phyloP scores from a whole-genome alignment of 2,113 vertebrate species.

The Oxyruncus cristatus region DNA sequence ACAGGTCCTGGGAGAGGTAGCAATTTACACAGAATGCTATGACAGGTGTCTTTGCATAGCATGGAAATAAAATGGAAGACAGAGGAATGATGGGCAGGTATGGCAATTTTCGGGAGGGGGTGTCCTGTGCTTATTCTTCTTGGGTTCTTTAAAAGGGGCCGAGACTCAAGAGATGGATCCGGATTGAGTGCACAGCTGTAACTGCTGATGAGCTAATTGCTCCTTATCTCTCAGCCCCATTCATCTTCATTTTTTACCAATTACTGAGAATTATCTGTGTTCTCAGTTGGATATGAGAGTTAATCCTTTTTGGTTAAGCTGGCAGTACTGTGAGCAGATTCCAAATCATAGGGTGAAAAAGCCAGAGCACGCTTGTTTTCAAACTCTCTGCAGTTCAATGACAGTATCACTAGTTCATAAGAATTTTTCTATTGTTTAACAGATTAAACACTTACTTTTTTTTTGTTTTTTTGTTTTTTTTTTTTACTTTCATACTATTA shows the following conservation, averaged over 20 bases:
- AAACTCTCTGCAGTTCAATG: conserved; percentile 84
- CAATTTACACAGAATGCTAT: conserved; percentile 77
- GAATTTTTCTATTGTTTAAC: conserved; percentile 70
- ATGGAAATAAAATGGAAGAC: conserved; percentile 76
- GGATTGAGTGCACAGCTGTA: conserved; percentile 99
- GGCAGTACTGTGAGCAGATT: conserved; percentile 98
- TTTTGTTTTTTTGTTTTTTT: too few relatives aligned
- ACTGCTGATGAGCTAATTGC: conserved; percentile 99
- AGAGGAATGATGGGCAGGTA: conserved; percentile 84
- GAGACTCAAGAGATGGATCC: conserved; percentile 94
- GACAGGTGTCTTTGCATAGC: conserved; percentile 86
- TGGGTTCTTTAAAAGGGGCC: conserved; percentile 89
- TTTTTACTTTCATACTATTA: background rate
- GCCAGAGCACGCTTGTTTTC: conserved; percentile 84
- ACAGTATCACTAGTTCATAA: conserved; percentile 77
- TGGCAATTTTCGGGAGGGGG: conserved; percentile 74
- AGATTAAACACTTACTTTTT: conserved; percentile 43
- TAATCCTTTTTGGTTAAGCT: conserved; percentile 99
- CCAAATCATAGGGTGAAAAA: conserved; percentile 90
- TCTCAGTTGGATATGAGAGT: conserved; percentile 99
- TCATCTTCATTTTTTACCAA: conserved; percentile 99
- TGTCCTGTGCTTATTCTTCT: conserved; percentile 87
- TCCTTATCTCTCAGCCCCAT: conserved; percentile 99
- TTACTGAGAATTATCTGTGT: conserved; percentile 99
- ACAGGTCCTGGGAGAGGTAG: conserved; percentile 74